Conservation (phyloP, 2,888 invertebrate genomes). For the Chrysina gloriosa region DNA sequence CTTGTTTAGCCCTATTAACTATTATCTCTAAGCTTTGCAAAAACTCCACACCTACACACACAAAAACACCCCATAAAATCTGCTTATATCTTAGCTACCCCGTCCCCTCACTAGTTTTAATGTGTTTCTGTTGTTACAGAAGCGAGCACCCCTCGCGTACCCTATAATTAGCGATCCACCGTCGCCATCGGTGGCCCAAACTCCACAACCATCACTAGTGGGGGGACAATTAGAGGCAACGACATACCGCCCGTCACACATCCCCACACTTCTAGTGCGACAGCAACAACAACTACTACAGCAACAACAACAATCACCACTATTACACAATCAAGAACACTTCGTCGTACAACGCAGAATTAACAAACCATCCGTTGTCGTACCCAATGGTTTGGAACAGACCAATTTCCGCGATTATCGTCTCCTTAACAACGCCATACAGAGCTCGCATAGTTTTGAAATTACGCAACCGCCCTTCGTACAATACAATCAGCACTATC, state of each 20-base stretch:
- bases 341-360: slow-evolving; percentile 46
- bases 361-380: slow-evolving; percentile 45
- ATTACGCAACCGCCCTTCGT: slow-evolving; percentile 45
- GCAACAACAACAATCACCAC: slow-evolving; percentile 36
- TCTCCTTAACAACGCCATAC: slow-evolving; percentile 44
- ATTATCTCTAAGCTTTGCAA: too few species aligned
- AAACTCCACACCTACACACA: not conserved
- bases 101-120: slow-evolving; percentile 52
- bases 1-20: too few species aligned
- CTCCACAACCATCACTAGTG: slow-evolving; percentile 53
- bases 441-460: slow-evolving; percentile 50
- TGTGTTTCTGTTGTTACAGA: slow-evolving; percentile 63
- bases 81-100: not conserved
- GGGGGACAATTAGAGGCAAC: slow-evolving; percentile 64
- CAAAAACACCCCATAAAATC: not conserved
- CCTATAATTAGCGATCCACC: slow-evolving; percentile 42
- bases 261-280: slow-evolving; percentile 42
- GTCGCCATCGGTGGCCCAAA: slow-evolving; percentile 24
- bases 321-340: slow-evolving; percentile 49
- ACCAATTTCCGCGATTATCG: slow-evolving; percentile 28
- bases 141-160: slow-evolving; percentile 56
- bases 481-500: slow-evolving; percentile 31
- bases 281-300: not conserved
- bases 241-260: slow-evolving; percentile 62
- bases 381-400: slow-evolving; percentile 45